These are phyloP conservation scores for Gobiocypris rarus DNA, from an alignment of 2,113 vertebrate species.

Conservation along the genomic window DNA sequence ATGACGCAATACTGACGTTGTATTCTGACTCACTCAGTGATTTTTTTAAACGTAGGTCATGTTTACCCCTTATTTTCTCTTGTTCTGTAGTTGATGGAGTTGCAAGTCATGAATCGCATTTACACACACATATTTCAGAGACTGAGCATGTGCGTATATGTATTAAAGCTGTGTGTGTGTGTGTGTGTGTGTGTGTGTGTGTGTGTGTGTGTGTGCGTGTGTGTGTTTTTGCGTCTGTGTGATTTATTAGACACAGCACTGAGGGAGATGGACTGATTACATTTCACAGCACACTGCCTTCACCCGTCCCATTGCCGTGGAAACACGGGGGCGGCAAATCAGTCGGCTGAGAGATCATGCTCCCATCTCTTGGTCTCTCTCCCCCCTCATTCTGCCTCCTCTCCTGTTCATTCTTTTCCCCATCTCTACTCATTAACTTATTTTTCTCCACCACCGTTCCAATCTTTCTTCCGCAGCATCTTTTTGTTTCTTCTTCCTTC, in stretches of 20 bases:
- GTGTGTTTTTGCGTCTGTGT: conserved; percentile 36
- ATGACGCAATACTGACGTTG: neutral
- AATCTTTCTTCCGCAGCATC: neutral
- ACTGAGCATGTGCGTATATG: conserved; percentile 30
- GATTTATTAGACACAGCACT: conserved; percentile 55
- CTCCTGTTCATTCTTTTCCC: conserved; percentile 48
- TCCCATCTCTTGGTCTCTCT: conserved; percentile 16
- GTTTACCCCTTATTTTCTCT: neutral
- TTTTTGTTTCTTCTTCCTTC: neutral
- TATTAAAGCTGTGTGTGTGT: too few species aligned
- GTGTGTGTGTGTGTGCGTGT: too few species aligned
- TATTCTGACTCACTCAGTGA: neutral
- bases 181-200: too few species aligned
- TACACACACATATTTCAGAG: conserved; percentile 60
- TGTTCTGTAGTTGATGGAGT: neutral
- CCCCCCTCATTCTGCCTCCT: conserved; percentile 1
- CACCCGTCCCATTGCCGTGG: conserved; percentile 31
- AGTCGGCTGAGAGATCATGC: neutral
- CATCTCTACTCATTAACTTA: conserved; percentile 37
- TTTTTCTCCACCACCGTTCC: neutral
- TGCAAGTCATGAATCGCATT: conserved; percentile 32
- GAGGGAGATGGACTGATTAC: conserved; percentile 57
- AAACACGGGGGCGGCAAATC: conserved; percentile 45
- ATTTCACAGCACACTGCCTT: conserved; percentile 57
- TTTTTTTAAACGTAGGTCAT: neutral